These are phyloP conservation scores for Prorops nasuta DNA, from an alignment of 1,140 invertebrate species.

Conservation along the genomic window DNA sequence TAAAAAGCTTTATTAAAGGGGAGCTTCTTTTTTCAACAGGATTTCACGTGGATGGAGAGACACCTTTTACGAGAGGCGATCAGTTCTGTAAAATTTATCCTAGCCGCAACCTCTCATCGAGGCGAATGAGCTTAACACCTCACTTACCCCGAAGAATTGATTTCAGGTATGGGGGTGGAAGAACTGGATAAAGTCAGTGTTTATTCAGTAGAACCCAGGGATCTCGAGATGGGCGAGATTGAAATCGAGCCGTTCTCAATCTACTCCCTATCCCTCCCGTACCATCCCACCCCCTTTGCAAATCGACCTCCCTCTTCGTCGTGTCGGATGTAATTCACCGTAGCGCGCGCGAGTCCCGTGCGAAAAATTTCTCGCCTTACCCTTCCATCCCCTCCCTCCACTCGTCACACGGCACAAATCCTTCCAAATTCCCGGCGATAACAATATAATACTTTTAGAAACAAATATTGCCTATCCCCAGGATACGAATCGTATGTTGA, in stretches of 20 bases:
- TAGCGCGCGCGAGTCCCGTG: neutral
- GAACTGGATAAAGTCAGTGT: conserved; percentile 35
- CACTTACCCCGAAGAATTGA: conserved; percentile 30
- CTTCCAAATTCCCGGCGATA: too few relatives aligned
- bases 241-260: conserved; percentile 37
- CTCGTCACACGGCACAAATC: too few relatives aligned
- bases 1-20: neutral
- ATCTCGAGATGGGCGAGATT: conserved; percentile 33
- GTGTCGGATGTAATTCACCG: conserved; percentile 11
- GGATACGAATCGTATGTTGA: too few relatives aligned
- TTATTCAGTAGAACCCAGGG: conserved; percentile 34
- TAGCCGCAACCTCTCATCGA: neutral
- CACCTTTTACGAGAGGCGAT: neutral
- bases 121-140: conserved; percentile 28
- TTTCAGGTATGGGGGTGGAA: conserved; percentile 16
- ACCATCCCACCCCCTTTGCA: conserved; percentile 24
- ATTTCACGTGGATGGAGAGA: neutral
- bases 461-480: too few relatives aligned
- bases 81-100: neutral
- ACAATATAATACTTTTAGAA: too few relatives aligned
- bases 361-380: too few relatives aligned
- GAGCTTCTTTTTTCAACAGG: neutral
- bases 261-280: conserved; percentile 5
- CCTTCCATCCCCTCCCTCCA: too few relatives aligned
- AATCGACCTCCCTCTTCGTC: conserved; percentile 36